phyloP scores from a whole-genome alignment of 2,888 invertebrate species.

The Rhorus exstirpatorius region DNA sequence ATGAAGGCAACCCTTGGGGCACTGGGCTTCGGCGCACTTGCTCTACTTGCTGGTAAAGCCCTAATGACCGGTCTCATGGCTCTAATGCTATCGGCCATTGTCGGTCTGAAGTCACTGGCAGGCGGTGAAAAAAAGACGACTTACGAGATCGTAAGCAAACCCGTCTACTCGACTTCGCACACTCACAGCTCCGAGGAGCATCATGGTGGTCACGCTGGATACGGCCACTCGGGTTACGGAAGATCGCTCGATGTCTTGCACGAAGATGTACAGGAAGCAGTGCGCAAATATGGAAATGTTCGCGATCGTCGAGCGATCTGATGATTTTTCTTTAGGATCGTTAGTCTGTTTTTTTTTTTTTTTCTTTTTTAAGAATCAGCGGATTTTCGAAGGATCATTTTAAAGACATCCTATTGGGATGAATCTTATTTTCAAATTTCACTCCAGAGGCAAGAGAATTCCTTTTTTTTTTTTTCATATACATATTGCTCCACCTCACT shows the following conservation, averaged over 20 bases:
- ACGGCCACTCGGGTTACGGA: constrained; percentile 87
- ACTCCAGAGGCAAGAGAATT: constrained; percentile 61
- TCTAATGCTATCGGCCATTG: constrained; percentile 91
- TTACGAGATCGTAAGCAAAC: constrained; percentile 94
- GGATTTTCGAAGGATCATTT: neutral
- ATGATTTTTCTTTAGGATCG: constrained; percentile 48
- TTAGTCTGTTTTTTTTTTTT: neutral
- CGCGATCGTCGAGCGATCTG: constrained; percentile 81
- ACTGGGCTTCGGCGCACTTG: constrained; percentile 91
- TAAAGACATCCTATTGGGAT: constrained; percentile 9
- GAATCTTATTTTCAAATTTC: constrained; percentile 52
- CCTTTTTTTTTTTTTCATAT: constrained; percentile 26
- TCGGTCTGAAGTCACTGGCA: constrained; percentile 91
- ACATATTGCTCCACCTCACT: constrained; percentile 40
- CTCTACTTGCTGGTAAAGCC: constrained; percentile 93
- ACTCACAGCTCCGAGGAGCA: constrained; percentile 90
- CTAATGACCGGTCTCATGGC: constrained; percentile 94
- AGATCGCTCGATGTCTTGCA: constrained; percentile 86
- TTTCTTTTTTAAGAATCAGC: neutral
- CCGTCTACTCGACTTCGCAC: constrained; percentile 91
- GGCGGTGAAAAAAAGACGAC: constrained; percentile 90
- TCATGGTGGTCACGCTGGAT: constrained; percentile 88
- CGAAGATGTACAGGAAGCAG: constrained; percentile 82
- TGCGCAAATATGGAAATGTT: constrained; percentile 84
- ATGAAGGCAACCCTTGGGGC: constrained; percentile 92